phyloP scores from a whole-genome alignment of 2,113 vertebrate genomes.

The Cynoglossus semilaevis region DNA sequence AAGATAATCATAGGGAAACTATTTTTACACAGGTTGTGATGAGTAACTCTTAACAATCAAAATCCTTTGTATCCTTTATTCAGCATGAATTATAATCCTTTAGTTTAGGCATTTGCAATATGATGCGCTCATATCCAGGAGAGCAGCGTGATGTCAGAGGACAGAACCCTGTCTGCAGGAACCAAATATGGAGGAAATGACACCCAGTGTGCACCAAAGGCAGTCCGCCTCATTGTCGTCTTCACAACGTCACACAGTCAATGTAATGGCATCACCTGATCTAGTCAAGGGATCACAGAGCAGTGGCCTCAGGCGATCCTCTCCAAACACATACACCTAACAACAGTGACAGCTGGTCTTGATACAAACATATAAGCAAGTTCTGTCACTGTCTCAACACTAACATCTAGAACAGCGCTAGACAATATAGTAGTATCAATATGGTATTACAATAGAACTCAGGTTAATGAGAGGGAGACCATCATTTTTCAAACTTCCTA shows the following conservation, averaged over 20 bases:
- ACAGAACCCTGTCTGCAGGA: constrained; percentile 37
- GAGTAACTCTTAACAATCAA: neutral
- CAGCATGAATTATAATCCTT: neutral
- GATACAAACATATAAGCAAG: too few relatives aligned
- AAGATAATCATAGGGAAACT: neutral
- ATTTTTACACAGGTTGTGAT: neutral
- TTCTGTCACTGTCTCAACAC: too few relatives aligned
- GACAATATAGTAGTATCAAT: too few relatives aligned
- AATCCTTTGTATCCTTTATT: neutral
- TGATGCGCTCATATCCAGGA: neutral
- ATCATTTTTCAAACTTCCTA: too few relatives aligned
- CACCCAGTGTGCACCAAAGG: constrained; percentile 2
- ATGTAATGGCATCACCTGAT: constrained; percentile 43
- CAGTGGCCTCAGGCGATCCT: neutral
- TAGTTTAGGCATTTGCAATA: neutral
- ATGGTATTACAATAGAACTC: too few relatives aligned
- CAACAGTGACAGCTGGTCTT: neutral
- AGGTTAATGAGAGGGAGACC: too few relatives aligned
- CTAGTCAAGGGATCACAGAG: constrained; percentile 24
- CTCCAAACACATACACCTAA: neutral
- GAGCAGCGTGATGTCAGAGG: constrained; percentile 8
- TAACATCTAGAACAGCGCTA: too few relatives aligned
- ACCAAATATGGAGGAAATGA: constrained; percentile 66
- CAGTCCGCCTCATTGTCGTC: neutral
- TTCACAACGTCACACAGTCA: constrained; percentile 6